Percentiles rank a stretch among this genome's conserved stretches.
These are phyloP conservation scores for Oegoconia quadripuncta DNA, from an alignment of 2,888 invertebrate genomes.

Conservation along the genomic window DNA sequence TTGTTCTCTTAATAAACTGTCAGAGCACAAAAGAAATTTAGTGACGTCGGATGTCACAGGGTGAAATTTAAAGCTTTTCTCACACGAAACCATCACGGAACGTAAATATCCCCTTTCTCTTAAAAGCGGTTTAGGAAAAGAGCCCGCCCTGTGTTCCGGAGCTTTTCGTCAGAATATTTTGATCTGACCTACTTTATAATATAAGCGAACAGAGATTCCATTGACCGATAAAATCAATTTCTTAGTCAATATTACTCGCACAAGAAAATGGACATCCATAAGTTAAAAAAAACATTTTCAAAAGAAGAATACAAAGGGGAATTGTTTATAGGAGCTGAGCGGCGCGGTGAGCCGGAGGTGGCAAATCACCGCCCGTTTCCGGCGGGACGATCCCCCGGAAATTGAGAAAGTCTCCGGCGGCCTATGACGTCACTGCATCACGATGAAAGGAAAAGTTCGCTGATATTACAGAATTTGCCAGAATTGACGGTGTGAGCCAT, in stretches of 20 bases:
- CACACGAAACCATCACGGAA: constrained; percentile 40
- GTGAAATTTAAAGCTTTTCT: constrained; percentile 52
- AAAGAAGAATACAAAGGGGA: constrained; percentile 28
- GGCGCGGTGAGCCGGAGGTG: constrained; percentile 49
- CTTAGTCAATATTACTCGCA: constrained; percentile 11
- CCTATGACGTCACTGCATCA: constrained; percentile 31
- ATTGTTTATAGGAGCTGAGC: constrained; percentile 36
- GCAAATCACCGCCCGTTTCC: constrained; percentile 59
- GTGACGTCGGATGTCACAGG: constrained; percentile 55
- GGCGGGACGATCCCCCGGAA: constrained; percentile 46
- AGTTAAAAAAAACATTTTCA: constrained; percentile 18
- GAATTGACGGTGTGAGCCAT: constrained; percentile 9
- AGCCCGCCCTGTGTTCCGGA: too few species aligned
- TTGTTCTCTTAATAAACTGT: constrained; percentile 72
- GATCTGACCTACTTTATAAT: too few species aligned
- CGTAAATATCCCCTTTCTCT: constrained; percentile 36
- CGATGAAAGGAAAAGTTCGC: constrained; percentile 32
- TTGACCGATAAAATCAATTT: neutral
- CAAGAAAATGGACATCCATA: constrained; percentile 17
- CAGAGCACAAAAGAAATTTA: constrained; percentile 65
- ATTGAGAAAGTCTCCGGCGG: constrained; percentile 51
- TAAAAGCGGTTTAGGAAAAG: constrained; percentile 44
- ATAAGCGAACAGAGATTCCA: too few species aligned
- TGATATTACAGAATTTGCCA: constrained; percentile 30
- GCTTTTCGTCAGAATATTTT: too few species aligned